Percentiles rank a stretch among this genome's conserved stretches.
These are phyloP conservation scores for Nesometra sesokonis DNA, from an alignment of 35 echinoderm and acorn worm species.

Conservation along the genomic window DNA sequence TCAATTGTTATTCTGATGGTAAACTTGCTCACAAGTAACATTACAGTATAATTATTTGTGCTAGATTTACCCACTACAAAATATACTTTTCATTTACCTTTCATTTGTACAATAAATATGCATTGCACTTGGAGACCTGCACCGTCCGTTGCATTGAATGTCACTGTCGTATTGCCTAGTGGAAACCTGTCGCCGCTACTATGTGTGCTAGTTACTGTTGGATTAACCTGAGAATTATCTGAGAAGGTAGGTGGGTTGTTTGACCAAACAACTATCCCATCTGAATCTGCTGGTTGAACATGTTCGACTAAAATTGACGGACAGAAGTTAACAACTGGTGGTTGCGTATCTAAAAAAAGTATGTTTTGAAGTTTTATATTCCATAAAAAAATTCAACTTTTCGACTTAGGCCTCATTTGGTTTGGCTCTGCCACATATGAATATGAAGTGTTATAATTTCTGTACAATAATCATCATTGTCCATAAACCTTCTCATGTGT, in stretches of 20 bases:
- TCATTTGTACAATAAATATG: conserved; percentile 27
- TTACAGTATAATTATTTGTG: too few species aligned
- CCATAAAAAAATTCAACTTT: too few species aligned
- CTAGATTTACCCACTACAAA: too few species aligned
- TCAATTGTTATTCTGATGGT: too few species aligned
- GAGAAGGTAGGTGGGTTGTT: conserved; percentile 28
- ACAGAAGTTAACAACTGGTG: neutral
- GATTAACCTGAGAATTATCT: conserved; percentile 34
- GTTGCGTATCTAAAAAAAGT: neutral
- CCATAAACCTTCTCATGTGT: too few species aligned
- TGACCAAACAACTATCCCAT: conserved; percentile 23
- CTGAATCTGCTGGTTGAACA: neutral
- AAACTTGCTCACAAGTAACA: too few species aligned
- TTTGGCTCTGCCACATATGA: too few species aligned
- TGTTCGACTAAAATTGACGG: neutral
- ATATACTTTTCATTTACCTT: neutral
- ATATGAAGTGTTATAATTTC: too few species aligned
- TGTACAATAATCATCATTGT: too few species aligned
- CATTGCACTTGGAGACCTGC: conserved; percentile 25
- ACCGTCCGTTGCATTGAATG: conserved; percentile 50
- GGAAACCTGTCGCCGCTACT: conserved; percentile 36
- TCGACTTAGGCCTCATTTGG: too few species aligned
- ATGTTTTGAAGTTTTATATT: too few species aligned
- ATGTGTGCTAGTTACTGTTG: neutral
- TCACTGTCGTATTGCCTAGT: conserved; percentile 34